Evolutionary conservation across 2,888 invertebrate species (phyloP).

Genomic region (Ophonus ardosiacus): DNA sequence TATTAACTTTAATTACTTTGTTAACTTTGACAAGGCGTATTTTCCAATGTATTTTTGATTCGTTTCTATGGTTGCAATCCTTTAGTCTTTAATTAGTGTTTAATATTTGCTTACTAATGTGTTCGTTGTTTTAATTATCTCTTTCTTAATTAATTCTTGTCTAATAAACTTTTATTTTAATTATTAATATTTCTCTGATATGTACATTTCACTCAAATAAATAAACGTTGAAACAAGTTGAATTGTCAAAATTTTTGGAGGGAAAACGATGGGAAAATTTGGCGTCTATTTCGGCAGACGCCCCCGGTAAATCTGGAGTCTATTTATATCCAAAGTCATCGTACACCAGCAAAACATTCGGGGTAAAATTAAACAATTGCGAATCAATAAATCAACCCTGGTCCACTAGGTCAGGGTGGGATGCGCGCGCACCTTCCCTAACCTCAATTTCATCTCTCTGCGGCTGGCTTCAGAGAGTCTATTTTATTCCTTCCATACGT

Average conservation of each 20-base stretch:
- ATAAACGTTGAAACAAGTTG: too few relatives aligned
- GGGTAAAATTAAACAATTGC: slow-evolving; percentile 61
- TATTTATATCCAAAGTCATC: slow-evolving; percentile 53
- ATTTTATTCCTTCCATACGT: neutral
- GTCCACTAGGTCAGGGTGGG: slow-evolving; percentile 61
- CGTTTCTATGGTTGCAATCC: too few relatives aligned
- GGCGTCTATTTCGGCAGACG: neutral
- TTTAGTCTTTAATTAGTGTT: too few relatives aligned
- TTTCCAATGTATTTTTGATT: too few relatives aligned
- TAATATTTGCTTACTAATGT: too few relatives aligned
- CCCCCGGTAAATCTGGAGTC: slow-evolving; percentile 6
- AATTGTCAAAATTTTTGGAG: neutral
- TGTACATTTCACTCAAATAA: too few relatives aligned
- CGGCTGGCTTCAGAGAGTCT: neutral
- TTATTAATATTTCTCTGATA: too few relatives aligned
- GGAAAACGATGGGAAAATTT: slow-evolving; percentile 2
- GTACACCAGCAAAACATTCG: slow-evolving; percentile 51
- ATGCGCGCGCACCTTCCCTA: slow-evolving; percentile 38
- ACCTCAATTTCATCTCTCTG: slow-evolving; percentile 21
- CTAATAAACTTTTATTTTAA: too few relatives aligned
- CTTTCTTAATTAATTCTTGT: too few relatives aligned
- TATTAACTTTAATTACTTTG: too few relatives aligned
- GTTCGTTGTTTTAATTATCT: too few relatives aligned
- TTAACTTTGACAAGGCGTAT: too few relatives aligned
- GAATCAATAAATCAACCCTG: slow-evolving; percentile 61